phyloP scores from a whole-genome alignment of 2,888 invertebrate species.

The Phaonia tiefii region DNA sequence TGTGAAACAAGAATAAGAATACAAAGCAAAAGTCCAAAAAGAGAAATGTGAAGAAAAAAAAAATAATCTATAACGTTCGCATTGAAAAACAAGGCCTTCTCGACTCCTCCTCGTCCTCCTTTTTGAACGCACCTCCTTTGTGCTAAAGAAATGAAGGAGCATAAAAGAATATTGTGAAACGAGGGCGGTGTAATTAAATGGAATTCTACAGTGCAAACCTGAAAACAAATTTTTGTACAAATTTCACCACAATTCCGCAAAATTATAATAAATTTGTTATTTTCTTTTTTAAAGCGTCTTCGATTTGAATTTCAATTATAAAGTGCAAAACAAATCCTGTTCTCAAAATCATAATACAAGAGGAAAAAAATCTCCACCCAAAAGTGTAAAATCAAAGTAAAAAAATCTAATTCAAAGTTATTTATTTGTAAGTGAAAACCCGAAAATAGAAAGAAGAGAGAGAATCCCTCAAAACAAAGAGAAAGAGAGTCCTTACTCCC shows the following conservation, averaged over 20 bases:
- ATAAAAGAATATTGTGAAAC: not conserved
- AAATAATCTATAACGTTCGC: not conserved
- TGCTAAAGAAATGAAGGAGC: not conserved
- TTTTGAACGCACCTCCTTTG: too few species aligned
- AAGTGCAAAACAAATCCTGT: constrained; percentile 2
- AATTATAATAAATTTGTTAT: not conserved
- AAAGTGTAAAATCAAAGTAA: constrained; percentile 22
- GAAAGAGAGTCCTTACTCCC: constrained; percentile 9
- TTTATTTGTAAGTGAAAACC: constrained; percentile 12
- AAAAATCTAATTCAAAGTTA: constrained; percentile 28
- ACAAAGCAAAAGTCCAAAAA: not conserved
- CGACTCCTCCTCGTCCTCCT: not conserved
- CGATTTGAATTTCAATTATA: not conserved
- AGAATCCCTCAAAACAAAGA: not conserved
- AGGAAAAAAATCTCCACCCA: constrained; percentile 37
- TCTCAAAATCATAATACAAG: constrained; percentile 7
- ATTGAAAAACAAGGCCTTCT: too few species aligned
- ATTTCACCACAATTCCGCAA: too few species aligned
- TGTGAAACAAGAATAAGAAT: constrained; percentile 38
- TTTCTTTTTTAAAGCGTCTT: constrained; percentile 6
- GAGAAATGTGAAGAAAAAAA: not conserved
- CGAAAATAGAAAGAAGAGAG: not conserved
- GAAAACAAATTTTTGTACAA: too few species aligned
- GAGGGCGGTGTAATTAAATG: too few species aligned
- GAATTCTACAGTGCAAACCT: not conserved